Evolutionary conservation across 2,797 vertebrate species (phyloP).

Genomic region (Pelochelys cantorii): DNA sequence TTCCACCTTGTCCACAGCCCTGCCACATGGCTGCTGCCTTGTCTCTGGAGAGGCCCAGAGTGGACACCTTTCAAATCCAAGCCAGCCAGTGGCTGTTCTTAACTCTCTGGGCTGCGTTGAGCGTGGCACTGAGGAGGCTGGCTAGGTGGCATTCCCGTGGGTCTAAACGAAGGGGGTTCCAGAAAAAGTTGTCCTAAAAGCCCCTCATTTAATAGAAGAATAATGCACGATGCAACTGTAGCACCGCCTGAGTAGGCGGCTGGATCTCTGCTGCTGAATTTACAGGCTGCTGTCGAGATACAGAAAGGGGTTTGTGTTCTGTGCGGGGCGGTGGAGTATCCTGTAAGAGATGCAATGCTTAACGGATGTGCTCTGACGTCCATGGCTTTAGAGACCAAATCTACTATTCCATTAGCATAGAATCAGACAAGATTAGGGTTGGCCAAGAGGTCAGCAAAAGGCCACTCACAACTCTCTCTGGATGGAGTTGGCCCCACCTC

Average conservation of each 20-base stretch:
- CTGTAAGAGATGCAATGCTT: background rate
- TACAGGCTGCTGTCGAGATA: accelerated
- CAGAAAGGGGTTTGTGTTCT: background rate
- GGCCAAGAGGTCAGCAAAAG: too few relatives aligned
- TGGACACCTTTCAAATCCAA: background rate
- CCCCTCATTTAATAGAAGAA: background rate
- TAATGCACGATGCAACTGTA: background rate
- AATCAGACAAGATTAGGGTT: too few relatives aligned
- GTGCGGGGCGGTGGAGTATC: accelerated
- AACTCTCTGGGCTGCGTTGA: background rate
- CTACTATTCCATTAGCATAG: accelerated
- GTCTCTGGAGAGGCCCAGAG: background rate
- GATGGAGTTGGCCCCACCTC: too few relatives aligned
- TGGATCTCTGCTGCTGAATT: background rate
- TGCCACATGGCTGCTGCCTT: background rate
- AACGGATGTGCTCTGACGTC: background rate
- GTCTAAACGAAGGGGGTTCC: background rate
- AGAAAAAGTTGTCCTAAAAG: background rate
- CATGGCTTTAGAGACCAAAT: accelerated
- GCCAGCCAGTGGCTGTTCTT: background rate
- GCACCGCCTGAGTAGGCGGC: background rate
- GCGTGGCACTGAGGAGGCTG: background rate
- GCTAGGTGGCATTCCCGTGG: background rate
- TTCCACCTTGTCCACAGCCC: too few relatives aligned
- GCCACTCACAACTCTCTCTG: too few relatives aligned